These are phyloP conservation scores for Agrochola circellaris DNA, from an alignment of 2,888 invertebrate genomes.

Conservation along the genomic window DNA sequence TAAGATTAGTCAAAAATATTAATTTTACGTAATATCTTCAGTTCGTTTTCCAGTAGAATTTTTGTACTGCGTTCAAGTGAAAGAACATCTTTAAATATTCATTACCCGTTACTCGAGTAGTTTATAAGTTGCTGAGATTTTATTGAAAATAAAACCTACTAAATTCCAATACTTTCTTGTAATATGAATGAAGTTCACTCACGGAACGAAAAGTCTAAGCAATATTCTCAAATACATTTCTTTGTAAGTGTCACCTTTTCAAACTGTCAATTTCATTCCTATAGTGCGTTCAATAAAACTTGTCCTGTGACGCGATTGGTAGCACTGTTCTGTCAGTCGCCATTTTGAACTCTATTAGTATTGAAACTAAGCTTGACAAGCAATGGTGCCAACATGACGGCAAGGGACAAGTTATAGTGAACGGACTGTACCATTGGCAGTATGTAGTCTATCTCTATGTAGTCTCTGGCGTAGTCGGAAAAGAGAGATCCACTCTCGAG, in stretches of 20 bases:
- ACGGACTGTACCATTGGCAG: no score
- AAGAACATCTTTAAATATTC: neutral
- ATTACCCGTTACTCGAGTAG: neutral
- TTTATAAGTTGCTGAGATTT: neutral
- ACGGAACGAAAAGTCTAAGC: neutral
- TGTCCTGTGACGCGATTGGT: no score
- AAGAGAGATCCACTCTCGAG: no score
- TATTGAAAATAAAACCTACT: no score
- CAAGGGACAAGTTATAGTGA: no score
- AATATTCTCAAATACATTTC: neutral
- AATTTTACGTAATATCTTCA: neutral
- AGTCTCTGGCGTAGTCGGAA: neutral
- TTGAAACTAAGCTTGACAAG: no score
- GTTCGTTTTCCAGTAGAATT: neutral
- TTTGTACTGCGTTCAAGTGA: neutral
- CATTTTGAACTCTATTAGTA: no score
- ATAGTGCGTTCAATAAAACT: no score
- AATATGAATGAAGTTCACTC: neutral
- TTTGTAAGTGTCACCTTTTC: neutral
- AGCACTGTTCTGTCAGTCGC: no score
- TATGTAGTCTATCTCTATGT: no score
- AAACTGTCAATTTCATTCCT: neutral
- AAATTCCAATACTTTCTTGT: neutral
- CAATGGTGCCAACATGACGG: no score
- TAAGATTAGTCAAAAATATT: neutral